phyloP scores from a whole-genome alignment of 2,888 invertebrate genomes.

The Hesperia comma region DNA sequence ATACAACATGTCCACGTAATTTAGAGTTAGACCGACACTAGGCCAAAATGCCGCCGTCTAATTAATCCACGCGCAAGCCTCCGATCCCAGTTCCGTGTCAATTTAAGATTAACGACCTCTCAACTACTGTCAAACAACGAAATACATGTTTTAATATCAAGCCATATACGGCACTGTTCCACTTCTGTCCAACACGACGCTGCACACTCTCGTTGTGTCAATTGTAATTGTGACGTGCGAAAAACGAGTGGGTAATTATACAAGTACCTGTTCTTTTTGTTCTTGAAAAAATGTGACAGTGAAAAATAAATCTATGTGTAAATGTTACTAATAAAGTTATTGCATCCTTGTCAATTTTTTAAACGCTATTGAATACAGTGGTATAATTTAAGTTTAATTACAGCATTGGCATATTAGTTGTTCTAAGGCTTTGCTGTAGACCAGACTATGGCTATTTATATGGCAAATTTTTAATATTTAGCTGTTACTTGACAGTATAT shows the following conservation, averaged over 20 bases:
- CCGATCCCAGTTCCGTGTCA: constrained; percentile 27
- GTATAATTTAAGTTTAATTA: too few relatives aligned
- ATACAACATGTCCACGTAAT: constrained; percentile 21
- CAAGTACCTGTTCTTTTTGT: neutral
- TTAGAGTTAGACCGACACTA: constrained; percentile 22
- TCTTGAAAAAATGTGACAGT: too few relatives aligned
- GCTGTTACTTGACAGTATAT: too few relatives aligned
- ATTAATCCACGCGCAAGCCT: constrained; percentile 28
- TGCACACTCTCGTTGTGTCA: constrained; percentile 28
- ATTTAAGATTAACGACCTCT: constrained; percentile 31
- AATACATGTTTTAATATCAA: constrained; percentile 33
- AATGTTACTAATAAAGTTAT: too few relatives aligned
- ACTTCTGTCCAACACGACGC: constrained; percentile 33
- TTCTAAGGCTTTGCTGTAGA: too few relatives aligned
- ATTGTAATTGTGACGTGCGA: neutral
- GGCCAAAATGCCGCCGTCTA: constrained; percentile 22
- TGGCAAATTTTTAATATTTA: too few relatives aligned
- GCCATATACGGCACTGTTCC: constrained; percentile 36
- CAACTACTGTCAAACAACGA: constrained; percentile 39
- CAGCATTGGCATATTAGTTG: too few relatives aligned
- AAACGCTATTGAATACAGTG: too few relatives aligned
- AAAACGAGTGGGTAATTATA: neutral
- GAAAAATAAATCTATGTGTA: too few relatives aligned
- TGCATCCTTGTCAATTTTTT: too few relatives aligned
- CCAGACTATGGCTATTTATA: too few relatives aligned